phyloP scores from a whole-genome alignment of 2,888 invertebrate genomes.

The Acrobasis repandana region DNA sequence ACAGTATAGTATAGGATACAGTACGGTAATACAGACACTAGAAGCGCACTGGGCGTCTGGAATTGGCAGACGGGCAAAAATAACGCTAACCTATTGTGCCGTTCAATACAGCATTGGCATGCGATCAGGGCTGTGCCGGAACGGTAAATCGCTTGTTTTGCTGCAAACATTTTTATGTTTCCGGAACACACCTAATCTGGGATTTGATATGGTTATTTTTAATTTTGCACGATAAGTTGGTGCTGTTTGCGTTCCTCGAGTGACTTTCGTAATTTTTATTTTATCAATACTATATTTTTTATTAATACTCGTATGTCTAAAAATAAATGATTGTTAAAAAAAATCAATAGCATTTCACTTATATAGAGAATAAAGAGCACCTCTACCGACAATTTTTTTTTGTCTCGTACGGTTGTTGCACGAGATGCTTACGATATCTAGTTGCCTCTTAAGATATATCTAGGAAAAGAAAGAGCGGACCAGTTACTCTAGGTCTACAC shows the following conservation, averaged over 20 bases:
- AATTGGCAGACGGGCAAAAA: conserved; percentile 65
- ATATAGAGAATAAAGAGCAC: too few species aligned
- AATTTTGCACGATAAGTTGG: neutral
- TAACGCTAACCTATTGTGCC: conserved; percentile 73
- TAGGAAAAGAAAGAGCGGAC: too few species aligned
- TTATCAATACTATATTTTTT: too few species aligned
- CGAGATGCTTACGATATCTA: too few species aligned
- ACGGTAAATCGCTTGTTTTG: conserved; percentile 9
- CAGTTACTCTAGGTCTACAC: too few species aligned
- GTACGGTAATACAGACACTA: conserved; percentile 27
- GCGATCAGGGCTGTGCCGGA: conserved; percentile 36
- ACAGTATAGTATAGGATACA: conserved; percentile 5
- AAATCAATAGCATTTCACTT: too few species aligned
- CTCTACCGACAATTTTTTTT: too few species aligned
- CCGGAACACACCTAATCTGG: conserved; percentile 20
- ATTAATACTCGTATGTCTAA: too few species aligned
- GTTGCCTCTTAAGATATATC: too few species aligned
- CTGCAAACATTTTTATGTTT: conserved; percentile 19
- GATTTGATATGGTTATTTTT: conserved; percentile 13
- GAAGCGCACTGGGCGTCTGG: conserved; percentile 43
- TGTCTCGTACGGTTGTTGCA: too few species aligned
- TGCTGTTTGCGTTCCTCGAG: neutral
- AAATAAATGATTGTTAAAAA: too few species aligned
- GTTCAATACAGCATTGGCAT: conserved; percentile 56
- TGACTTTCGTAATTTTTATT: too few species aligned